phyloP scores from a whole-genome alignment of 2,888 invertebrate genomes.

The Vannuccia rotundouncinata region DNA sequence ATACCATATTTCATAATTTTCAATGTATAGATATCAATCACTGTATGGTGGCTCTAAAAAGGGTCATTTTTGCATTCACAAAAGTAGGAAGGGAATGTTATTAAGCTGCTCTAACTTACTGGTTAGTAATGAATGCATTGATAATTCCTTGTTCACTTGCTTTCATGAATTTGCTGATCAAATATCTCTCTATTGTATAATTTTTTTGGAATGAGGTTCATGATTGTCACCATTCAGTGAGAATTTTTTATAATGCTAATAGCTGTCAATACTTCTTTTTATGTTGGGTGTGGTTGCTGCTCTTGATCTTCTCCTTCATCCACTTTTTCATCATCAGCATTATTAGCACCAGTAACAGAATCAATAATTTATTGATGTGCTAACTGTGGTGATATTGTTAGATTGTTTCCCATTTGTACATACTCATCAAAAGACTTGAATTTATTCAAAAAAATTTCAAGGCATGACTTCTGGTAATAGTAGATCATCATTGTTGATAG shows the following conservation, averaged over 20 bases:
- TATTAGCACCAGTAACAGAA: neutral
- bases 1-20: neutral
- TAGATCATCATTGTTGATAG: no score
- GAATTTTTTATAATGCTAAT: neutral
- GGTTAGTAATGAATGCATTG: neutral
- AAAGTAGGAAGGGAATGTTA: neutral
- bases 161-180: neutral
- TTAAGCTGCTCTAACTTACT: neutral
- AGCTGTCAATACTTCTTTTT: neutral
- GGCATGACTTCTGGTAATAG: no score
- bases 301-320: neutral
- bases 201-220: neutral
- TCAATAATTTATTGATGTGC: neutral
- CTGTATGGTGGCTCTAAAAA: neutral
- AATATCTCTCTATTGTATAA: neutral
- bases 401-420: neutral
- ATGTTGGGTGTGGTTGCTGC: neutral
- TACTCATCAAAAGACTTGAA: neutral
- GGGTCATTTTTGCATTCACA: neutral
- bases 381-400: neutral
- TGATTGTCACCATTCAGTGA: neutral
- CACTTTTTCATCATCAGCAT: neutral
- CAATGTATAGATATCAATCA: neutral
- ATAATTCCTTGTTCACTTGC: neutral
- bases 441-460: no score